Evolutionary conservation across 2,113 vertebrate genomes (phyloP).

Genomic region (Rhizomys pruinosus): DNA sequence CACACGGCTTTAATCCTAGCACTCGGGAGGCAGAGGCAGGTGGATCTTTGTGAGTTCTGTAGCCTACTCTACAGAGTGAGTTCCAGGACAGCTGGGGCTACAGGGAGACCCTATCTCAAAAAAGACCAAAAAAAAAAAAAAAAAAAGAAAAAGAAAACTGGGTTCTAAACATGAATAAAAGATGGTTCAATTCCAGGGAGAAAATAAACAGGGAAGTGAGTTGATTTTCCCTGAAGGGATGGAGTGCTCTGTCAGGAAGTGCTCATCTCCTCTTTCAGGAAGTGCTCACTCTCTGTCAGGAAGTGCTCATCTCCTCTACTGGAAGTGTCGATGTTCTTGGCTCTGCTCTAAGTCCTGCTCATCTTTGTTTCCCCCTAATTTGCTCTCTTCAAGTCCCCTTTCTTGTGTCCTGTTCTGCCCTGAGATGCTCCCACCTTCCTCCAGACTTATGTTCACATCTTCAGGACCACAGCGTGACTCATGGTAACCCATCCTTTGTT

Average conservation of each 20-base stretch:
- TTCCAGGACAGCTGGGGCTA: too few relatives aligned
- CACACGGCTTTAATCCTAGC: too few relatives aligned
- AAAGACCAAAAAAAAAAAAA: too few relatives aligned
- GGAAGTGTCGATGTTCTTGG: too few relatives aligned
- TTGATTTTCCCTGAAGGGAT: background rate
- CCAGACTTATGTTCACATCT: background rate
- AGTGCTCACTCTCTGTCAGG: background rate
- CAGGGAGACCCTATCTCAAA: too few relatives aligned
- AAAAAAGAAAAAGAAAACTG: too few relatives aligned
- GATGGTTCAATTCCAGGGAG: background rate
- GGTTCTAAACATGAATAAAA: background rate
- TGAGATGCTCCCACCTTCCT: background rate
- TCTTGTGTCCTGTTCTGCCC: background rate
- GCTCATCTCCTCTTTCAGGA: background rate
- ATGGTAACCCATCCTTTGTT: rapidly evolving
- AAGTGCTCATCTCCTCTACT: background rate
- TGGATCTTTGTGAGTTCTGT: too few relatives aligned
- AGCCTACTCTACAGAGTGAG: too few relatives aligned
- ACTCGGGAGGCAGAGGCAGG: too few relatives aligned
- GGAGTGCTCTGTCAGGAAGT: background rate
- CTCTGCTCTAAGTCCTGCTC: too few relatives aligned
- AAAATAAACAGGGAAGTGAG: background rate
- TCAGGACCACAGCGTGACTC: background rate
- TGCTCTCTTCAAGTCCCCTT: too few relatives aligned
- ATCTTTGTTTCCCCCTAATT: too few relatives aligned